Conservation (phyloP, 2,113 vertebrate species). For the Eurypyga helias region DNA sequence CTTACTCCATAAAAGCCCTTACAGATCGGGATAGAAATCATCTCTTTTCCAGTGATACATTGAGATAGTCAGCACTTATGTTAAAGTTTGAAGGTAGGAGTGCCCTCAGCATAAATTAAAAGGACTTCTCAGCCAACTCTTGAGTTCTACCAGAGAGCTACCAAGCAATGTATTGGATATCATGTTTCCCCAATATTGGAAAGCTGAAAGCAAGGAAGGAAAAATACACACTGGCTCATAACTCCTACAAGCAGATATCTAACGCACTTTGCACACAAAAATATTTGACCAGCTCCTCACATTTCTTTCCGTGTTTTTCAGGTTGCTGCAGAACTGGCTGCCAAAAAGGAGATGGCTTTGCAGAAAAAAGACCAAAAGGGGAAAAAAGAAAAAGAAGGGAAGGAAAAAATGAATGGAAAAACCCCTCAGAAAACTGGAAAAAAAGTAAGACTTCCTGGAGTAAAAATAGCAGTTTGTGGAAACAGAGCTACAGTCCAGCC, state of each 20-base stretch:
- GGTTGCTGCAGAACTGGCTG: slow-evolving; percentile 83
- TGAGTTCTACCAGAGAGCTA: neutral
- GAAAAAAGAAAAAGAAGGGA: slow-evolving; percentile 26
- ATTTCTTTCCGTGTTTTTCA: slow-evolving; percentile 33
- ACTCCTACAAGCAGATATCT: neutral
- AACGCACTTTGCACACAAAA: neutral
- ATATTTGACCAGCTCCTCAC: neutral
- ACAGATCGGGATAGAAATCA: neutral
- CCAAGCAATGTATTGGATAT: accelerated
- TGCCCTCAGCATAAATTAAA: neutral
- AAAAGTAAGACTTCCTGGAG: neutral
- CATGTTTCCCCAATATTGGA: accelerated
- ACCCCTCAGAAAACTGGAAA: slow-evolving; percentile 44
- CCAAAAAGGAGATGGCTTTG: slow-evolving; percentile 68
- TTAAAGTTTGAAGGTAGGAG: neutral
- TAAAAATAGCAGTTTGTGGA: neutral
- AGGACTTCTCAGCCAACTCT: neutral
- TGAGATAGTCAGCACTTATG: neutral
- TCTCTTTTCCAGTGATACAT: neutral
- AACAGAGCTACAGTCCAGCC: neutral
- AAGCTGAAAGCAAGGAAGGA: neutral
- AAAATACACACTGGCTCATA: neutral
- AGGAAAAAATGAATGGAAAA: neutral
- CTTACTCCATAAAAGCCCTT: neutral
- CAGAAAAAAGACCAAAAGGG: slow-evolving; percentile 46